Evolutionary conservation across 2,888 invertebrate species (phyloP), one percentile per base, ranked within the genome.

Genomic region (Catocala sponsa): DNA sequence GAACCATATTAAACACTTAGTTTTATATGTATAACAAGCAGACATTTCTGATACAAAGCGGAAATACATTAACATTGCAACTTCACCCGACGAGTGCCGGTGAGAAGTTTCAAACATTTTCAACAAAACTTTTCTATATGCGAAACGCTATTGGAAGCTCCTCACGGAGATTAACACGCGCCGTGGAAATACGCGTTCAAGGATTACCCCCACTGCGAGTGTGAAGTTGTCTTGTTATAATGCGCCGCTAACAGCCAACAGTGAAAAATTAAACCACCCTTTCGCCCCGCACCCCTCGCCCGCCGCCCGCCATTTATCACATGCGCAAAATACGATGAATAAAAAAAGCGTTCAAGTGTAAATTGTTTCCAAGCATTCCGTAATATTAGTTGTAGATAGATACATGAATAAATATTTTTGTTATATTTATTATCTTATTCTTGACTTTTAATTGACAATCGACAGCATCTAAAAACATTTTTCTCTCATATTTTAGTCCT

Each of bases 51-150:
- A 90, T 89, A 92, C 91, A 92, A 92, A 91, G 91, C 86, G 90
- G 86, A 91, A 91, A 92, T 88, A 92, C 91, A 93, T 94, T 94
- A 94, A 91, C 91, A 92, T 88, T 85, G 86, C 88, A 90, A 92
- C 90, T 92, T 90, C 82, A 76, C 77, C 81, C 75, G 73, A 76
- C 83, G 77, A 81, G 80, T 81, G 70, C 81, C 83, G 82, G 82
- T 83, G 86, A 82, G 86, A 86, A 92, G 92, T 92, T 94, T 87
- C 76, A 86, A 92, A 92, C 91, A 91, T 91, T 91, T 92, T 88
- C 89, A 83, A 81, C 83, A 74, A 87, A 94, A 94, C 92, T 93
- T 92, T 92, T 93, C 91, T 90, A 91, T 91, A 90, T 86, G 83
- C 83, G 89, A 88, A 89, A 88, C 86, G 88, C 87, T 91, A 93